Evolutionary conservation across 2,113 vertebrate species (phyloP).

Genomic region (Sorex araneus): DNA sequence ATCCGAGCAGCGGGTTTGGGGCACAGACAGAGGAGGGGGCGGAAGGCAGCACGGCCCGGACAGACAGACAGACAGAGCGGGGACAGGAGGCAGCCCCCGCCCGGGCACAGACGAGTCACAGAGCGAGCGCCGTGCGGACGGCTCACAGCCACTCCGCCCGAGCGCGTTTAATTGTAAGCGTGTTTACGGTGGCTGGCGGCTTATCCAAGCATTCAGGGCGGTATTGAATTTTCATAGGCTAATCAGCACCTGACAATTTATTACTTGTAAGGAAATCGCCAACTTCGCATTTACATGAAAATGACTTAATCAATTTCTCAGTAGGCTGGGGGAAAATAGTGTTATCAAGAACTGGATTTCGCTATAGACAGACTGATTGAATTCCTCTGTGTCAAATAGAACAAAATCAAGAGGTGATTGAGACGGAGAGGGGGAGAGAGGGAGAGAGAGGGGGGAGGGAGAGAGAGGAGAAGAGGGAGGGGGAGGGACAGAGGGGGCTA

Average conservation of each 20-base stretch:
- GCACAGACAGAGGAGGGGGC: neutral
- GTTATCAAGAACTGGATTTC: constrained; percentile 65
- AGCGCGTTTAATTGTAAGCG: constrained; percentile 55
- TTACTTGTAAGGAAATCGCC: constrained; percentile 49
- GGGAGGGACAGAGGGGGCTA: no score
- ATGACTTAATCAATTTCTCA: constrained; percentile 76
- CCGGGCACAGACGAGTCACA: neutral
- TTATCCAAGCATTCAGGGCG: neutral
- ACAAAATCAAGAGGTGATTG: constrained; percentile 13
- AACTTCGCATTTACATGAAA: constrained; percentile 75
- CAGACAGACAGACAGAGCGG: no score
- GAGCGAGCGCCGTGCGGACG: neutral
- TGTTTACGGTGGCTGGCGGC: constrained; percentile 64
- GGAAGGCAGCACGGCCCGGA: neutral
- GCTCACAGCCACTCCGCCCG: neutral
- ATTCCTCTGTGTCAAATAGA: neutral
- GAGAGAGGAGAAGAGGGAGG: neutral
- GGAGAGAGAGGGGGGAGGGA: neutral
- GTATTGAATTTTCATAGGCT: constrained; percentile 14
- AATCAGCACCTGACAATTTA: constrained; percentile 58
- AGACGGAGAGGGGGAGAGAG: no score
- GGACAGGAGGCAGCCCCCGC: no score
- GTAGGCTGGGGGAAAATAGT: constrained; percentile 20
- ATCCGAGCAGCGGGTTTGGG: neutral
- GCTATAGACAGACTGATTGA: constrained; percentile 53